phyloP scores from a whole-genome alignment of 2,888 invertebrate genomes.

The Tanaodytes sp. region DNA sequence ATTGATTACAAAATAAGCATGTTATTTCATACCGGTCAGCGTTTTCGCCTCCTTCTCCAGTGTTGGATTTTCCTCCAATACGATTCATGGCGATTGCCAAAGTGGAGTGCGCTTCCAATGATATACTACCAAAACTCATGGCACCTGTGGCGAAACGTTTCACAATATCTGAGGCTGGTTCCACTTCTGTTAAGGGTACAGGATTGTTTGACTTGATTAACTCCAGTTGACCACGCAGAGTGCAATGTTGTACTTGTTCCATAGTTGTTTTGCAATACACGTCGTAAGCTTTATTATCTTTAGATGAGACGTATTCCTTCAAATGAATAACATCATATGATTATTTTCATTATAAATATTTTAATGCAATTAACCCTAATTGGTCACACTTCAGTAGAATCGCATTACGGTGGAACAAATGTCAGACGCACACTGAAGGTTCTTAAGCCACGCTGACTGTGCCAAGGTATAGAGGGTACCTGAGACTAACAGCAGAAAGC shows the following conservation, averaged over 20 bases:
- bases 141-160: conserved; percentile 92
- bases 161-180: conserved; percentile 94
- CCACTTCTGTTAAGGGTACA: conserved; percentile 90
- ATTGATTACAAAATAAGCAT: background rate
- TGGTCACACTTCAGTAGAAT: conserved; percentile 8
- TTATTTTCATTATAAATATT: too few relatives aligned
- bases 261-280: conserved; percentile 88
- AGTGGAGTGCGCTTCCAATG: conserved; percentile 95
- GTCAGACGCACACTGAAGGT: too few relatives aligned
- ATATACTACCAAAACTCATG: conserved; percentile 98
- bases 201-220: conserved; percentile 85
- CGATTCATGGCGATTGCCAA: conserved; percentile 98
- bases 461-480: too few relatives aligned
- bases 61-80: conserved; percentile 97
- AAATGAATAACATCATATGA: conserved; percentile 7
- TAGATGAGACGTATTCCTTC: conserved; percentile 89
- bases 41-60: conserved; percentile 96
- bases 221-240: conserved; percentile 94
- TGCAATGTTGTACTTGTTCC: conserved; percentile 88
- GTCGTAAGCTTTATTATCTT: conserved; percentile 88
- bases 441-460: too few relatives aligned
- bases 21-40: conserved; percentile 76
- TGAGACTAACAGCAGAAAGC: too few relatives aligned
- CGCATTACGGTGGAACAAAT: too few relatives aligned
- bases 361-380: conserved; percentile 5